Percentiles rank a stretch among this genome's conserved stretches.
phyloP scores from a whole-genome alignment of 2,113 vertebrate genomes.

The Hucho hucho region DNA sequence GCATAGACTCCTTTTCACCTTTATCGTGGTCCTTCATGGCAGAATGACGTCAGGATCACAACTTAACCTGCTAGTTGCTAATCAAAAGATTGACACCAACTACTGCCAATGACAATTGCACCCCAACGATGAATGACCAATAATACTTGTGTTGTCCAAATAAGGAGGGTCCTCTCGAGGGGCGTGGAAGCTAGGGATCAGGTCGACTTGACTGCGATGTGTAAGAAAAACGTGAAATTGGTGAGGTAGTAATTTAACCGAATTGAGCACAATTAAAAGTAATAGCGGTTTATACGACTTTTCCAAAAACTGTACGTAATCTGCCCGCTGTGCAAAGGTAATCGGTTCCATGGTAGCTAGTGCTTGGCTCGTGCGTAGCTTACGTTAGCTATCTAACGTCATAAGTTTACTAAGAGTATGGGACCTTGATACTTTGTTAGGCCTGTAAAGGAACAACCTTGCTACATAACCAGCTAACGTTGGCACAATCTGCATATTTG shows the following conservation, averaged over 20 bases:
- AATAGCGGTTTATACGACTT: too few relatives aligned
- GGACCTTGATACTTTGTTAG: background rate
- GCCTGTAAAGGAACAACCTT: background rate
- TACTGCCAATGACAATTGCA: conserved; percentile 9
- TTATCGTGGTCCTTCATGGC: conserved; percentile 1
- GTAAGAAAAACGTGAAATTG: background rate
- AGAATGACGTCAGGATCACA: background rate
- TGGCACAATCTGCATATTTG: too few relatives aligned
- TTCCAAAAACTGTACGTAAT: too few relatives aligned
- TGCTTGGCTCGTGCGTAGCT: too few relatives aligned
- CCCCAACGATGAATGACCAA: background rate
- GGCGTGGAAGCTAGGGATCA: background rate
- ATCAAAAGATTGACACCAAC: conserved; percentile 6
- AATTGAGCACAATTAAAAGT: too few relatives aligned
- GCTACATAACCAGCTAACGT: background rate
- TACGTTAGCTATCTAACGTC: background rate
- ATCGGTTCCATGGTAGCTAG: too few relatives aligned
- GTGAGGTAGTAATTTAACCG: background rate
- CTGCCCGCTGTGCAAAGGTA: too few relatives aligned
- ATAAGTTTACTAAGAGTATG: too few relatives aligned
- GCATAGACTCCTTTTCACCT: conserved; percentile 20
- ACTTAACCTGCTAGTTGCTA: background rate
- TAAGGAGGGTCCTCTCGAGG: background rate
- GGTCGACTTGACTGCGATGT: background rate
- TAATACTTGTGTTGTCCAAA: background rate